These are phyloP conservation scores for Teleiodes luculella DNA, from an alignment of 2,888 invertebrate genomes.

Conservation along the genomic window DNA sequence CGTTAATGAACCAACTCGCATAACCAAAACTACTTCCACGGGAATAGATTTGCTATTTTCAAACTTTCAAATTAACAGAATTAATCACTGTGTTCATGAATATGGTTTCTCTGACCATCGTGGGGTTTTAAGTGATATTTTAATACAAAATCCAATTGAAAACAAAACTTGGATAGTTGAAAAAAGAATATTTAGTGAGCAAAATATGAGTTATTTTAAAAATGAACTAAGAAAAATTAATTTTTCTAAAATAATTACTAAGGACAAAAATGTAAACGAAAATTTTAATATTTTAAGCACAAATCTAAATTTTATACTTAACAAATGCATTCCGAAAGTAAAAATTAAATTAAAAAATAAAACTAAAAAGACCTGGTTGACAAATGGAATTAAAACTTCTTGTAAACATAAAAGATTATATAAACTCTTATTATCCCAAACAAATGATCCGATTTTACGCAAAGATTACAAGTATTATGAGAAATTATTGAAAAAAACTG, in stretches of 20 bases:
- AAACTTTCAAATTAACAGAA: background rate
- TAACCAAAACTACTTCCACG: background rate
- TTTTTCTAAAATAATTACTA: background rate
- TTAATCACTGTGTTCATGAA: background rate
- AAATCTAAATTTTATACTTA: background rate
- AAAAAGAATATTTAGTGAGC: slow-evolving; percentile 1
- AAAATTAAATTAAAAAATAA: slow-evolving; percentile 6
- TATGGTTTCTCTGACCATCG: slow-evolving; percentile 4
- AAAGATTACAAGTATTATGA: slow-evolving; percentile 1
- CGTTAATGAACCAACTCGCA: background rate
- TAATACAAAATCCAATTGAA: background rate
- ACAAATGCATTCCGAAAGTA: slow-evolving; percentile 2
- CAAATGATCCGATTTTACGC: background rate
- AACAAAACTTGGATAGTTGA: background rate
- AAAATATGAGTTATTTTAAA: background rate
- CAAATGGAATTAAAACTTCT: slow-evolving; percentile 2
- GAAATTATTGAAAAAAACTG: slow-evolving; percentile 7
- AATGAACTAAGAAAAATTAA: background rate
- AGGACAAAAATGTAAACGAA: background rate
- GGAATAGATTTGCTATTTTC: background rate
- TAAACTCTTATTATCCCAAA: background rate
- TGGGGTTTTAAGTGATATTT: background rate
- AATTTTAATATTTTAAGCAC: background rate
- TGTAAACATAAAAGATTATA: slow-evolving; percentile 2
- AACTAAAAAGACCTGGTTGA: slow-evolving; percentile 4